phyloP scores from a whole-genome alignment of 1,140 invertebrate species.

The Oncopodura yosiiana region DNA sequence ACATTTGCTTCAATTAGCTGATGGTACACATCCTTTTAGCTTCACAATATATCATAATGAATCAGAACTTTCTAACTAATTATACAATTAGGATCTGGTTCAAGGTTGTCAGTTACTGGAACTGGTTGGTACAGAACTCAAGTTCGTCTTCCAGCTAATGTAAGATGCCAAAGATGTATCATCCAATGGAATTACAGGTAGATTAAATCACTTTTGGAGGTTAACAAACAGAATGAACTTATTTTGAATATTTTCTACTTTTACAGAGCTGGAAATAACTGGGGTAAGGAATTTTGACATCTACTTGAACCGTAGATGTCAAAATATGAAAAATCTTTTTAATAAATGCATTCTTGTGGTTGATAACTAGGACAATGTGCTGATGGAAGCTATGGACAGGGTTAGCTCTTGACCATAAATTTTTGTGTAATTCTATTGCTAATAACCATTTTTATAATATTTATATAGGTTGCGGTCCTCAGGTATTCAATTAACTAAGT shows the following conservation, averaged over 20 bases:
- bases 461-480: conserved; percentile 43
- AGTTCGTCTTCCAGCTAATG: conserved; percentile 30
- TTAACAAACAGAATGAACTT: too few species aligned
- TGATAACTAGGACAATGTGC: conserved; percentile 41
- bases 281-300: too few species aligned
- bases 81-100: neutral
- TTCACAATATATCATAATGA: too few species aligned
- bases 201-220: conserved; percentile 26
- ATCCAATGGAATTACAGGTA: conserved; percentile 35
- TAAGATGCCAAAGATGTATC: conserved; percentile 35
- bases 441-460: too few species aligned
- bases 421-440: too few species aligned
- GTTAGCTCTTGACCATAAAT: too few species aligned
- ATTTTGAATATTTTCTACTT: too few species aligned
- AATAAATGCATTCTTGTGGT: conserved; percentile 20
- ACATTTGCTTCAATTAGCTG: conserved; percentile 28
- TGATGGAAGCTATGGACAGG: conserved; percentile 34
- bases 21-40: too few species aligned
- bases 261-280: too few species aligned
- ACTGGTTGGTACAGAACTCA: conserved; percentile 9
- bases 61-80: too few species aligned
- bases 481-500: too few species aligned
- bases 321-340: neutral
- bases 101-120: neutral
- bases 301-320: too few species aligned